A percentile compares a stretch with the other conserved stretches of the same genome.
Conservation (phyloP, 2,113 vertebrate species). For the Petaurus breviceps region DNA sequence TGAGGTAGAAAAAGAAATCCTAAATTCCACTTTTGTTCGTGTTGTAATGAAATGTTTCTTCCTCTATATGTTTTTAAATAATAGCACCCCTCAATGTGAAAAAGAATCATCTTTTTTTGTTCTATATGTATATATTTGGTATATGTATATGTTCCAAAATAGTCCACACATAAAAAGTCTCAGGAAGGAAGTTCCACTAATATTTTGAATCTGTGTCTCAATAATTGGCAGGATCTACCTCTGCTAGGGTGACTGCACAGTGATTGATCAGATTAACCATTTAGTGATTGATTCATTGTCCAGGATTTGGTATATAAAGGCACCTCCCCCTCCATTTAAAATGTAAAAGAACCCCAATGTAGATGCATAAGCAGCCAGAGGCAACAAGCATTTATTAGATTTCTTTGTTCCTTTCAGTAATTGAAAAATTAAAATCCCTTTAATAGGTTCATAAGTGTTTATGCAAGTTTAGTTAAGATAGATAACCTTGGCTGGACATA, state of each 20-base stretch:
- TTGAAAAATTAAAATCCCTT: constrained; percentile 8
- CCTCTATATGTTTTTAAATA: neutral
- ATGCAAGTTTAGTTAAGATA: neutral
- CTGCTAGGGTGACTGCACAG: neutral
- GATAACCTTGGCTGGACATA: neutral
- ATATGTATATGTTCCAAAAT: neutral
- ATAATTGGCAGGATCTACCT: neutral
- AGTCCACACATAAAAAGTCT: neutral
- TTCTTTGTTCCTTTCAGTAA: neutral
- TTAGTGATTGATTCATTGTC: neutral
- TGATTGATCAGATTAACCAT: neutral
- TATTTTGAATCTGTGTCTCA: neutral
- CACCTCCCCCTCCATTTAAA: neutral
- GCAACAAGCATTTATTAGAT: neutral
- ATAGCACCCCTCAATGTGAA: neutral
- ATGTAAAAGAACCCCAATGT: neutral
- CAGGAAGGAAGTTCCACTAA: neutral
- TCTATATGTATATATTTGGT: neutral
- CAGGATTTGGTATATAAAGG: neutral
- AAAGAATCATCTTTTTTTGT: neutral
- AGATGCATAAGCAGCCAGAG: neutral
- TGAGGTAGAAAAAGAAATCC: neutral
- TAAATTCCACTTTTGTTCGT: neutral
- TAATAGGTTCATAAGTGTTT: neutral
- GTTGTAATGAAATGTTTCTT: neutral